Base-by-base conservation (phyloP, 2,888 invertebrate genomes). In the Drosophila maculinotata region DNA sequence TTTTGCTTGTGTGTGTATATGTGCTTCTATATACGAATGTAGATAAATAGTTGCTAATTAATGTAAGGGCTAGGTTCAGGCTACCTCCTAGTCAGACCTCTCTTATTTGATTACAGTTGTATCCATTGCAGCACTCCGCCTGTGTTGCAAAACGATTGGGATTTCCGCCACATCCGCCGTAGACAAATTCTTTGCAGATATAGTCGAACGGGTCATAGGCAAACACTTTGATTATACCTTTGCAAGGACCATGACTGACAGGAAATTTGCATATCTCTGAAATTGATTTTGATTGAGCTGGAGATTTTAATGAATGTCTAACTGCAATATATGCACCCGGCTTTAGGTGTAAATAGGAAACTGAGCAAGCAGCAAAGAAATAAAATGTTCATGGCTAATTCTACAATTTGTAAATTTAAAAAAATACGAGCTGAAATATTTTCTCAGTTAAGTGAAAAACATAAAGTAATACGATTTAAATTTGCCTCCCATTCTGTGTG, bases 101-200 rank as follows among this genome's bases (percentile, higher is more conserved):
- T n/a, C n/a, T n/a, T n/a, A n/a, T n/a, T n/a, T n/a, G n/a, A n/a
- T n/a, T n/a, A n/a, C n/a, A n/a, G n/a, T n/a, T n/a, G n/a, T n/a
- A n/a, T 35, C 15, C 36, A 0, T 2, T 0, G 8, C 5, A 12
- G 17, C 77, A 76, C 3, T 58, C 52, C 0, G 17, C 1, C 10
- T 47, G 39, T n/a, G 0, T 52, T 54, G 1, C 10, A 30, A 74
- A 76, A 1, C 76, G 78, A 57, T 77, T 77, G 5, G 74, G 42
- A 35, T 76, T 76, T n/a, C 78, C 76, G 0, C 78, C 76, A 17
- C 74, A 77, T 1, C 76, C 76, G 12, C 72, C 31, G 12, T 76
- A 76, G 1, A 28, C 0, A 3, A 76, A 76, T 15, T 36, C 10
- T 8, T 35, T 54, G 9, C 76, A 76, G 1, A 8, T 9, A 15